Evolutionary conservation across 2,113 vertebrate species (phyloP), one percentile per base, ranked within the genome.

Genomic region (Oenanthe melanoleuca): DNA sequence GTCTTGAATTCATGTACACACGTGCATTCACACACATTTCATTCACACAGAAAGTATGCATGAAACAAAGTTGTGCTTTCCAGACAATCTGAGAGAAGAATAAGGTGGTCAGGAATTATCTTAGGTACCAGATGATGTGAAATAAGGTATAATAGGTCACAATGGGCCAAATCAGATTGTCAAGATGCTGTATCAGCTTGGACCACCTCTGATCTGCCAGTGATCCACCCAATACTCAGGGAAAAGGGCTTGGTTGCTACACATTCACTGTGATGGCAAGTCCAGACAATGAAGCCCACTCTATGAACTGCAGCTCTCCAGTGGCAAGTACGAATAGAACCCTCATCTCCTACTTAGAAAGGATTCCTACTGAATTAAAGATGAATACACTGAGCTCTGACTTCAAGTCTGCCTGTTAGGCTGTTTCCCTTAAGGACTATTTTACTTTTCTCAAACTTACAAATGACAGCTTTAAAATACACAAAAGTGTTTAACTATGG

Each of bases 381-480:
- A 88, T 91, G 69, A 88, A 90, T 78, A 90, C 40, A 52, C 42
- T 90, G 56, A 93, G 77, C 64, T 88, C 80, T 81, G 38, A 59
- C 72, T 93, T 52, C 49, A 69, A 86, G 63, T 45, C 67, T 77
- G n/a, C 23, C 34, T 74, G 29, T 78, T 95, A 93, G 59, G 33
- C 50, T 83, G 34, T 45, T 90, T 88, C 86, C 92, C 72, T 94
- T 83, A 90, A 88, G 65, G 60, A 63, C 72, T 71, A n/a, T 60
- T 84, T 21, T 81, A 81, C 91, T 92, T 84, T 53, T 10, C 53
- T 94, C 80, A 93, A 91, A 95, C 38, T 91, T 93, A 86, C 38
- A 93, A 92, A 92, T 80, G 60, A 45, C 64, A 83, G 24, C 47
- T 93, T 93, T 86, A 93, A 96, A 94, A 95, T 80, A 90, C 64